Conservation (phyloP, 2,888 invertebrate species). For the Mesorhabditis sp. region DNA sequence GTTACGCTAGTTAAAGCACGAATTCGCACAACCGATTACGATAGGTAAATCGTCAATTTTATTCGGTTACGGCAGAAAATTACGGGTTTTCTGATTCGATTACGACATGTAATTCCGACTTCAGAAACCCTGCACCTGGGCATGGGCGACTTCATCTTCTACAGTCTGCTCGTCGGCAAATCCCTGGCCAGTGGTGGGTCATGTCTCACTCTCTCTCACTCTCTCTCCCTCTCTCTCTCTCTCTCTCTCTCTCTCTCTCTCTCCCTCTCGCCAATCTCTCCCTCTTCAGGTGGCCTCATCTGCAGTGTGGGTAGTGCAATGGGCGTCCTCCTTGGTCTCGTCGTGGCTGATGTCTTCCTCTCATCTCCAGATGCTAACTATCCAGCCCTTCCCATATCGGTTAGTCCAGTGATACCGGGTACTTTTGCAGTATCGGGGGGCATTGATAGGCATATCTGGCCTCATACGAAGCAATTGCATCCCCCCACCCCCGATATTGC, state of each 20-base stretch:
- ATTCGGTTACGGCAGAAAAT: too few species aligned
- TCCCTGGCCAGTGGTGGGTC: conserved; percentile 25
- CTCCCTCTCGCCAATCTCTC: neutral
- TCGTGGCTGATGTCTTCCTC: neutral
- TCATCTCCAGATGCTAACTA: neutral
- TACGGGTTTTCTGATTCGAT: too few species aligned
- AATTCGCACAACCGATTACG: too few species aligned
- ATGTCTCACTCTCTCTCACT: neutral
- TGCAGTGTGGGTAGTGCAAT: neutral
- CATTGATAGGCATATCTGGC: too few species aligned
- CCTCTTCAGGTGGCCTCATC: neutral
- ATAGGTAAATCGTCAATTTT: too few species aligned
- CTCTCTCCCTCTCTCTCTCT: neutral
- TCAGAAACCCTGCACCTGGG: conserved; percentile 42
- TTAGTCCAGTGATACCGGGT: neutral
- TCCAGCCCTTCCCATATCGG: conserved; percentile 3
- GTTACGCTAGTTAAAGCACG: too few species aligned
- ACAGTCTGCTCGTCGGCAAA: conserved; percentile 47
- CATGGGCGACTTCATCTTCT: conserved; percentile 53
- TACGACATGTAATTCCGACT: conserved; percentile 6
- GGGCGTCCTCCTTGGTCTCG: neutral
- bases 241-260: neutral
- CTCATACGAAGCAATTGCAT: too few species aligned
- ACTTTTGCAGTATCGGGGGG: too few species aligned
- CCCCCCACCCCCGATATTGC: too few species aligned